phyloP scores from a whole-genome alignment of 2,113 vertebrate species.

The Chaenocephalus aceratus region DNA sequence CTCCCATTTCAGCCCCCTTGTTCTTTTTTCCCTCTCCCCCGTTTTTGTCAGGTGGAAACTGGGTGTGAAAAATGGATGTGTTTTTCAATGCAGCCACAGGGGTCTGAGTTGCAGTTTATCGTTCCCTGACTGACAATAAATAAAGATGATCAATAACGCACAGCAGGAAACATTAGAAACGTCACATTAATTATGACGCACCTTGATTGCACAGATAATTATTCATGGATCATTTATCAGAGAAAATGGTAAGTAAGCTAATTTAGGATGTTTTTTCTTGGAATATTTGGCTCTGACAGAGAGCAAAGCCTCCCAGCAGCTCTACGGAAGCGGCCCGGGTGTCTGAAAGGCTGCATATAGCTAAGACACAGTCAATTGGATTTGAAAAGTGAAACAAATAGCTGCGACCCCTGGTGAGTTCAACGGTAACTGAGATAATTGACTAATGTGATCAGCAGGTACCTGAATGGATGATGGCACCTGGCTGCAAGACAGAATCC shows the following conservation, averaged over 20 bases:
- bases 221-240: conserved; percentile 13
- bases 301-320: conserved; percentile 4
- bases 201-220: conserved; percentile 29
- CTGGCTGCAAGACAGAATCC: conserved; percentile 37
- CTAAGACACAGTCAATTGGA: conserved; percentile 58
- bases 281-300: conserved; percentile 12
- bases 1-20: conserved; percentile 27
- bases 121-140: conserved; percentile 53
- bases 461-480: conserved; percentile 60
- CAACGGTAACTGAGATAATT: conserved; percentile 47
- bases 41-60: conserved; percentile 64
- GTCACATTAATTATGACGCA: conserved; percentile 41
- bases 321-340: conserved; percentile 22
- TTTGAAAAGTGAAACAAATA: conserved; percentile 69
- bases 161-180: conserved; percentile 18
- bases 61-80: conserved; percentile 63
- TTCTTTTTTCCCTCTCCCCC: neutral
- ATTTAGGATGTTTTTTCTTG: conserved; percentile 8
- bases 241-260: conserved; percentile 6
- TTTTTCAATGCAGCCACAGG: conserved; percentile 50
- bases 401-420: conserved; percentile 52
- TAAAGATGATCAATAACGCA: conserved; percentile 37
- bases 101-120: conserved; percentile 51
- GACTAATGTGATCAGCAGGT: conserved; percentile 61
- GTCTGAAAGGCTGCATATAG: conserved; percentile 49